A percentile compares a stretch with the other conserved stretches of the same genome.
These are phyloP conservation scores for Anas platyrhynchos DNA, from an alignment of 2,113 vertebrate genomes.

Conservation along the genomic window DNA sequence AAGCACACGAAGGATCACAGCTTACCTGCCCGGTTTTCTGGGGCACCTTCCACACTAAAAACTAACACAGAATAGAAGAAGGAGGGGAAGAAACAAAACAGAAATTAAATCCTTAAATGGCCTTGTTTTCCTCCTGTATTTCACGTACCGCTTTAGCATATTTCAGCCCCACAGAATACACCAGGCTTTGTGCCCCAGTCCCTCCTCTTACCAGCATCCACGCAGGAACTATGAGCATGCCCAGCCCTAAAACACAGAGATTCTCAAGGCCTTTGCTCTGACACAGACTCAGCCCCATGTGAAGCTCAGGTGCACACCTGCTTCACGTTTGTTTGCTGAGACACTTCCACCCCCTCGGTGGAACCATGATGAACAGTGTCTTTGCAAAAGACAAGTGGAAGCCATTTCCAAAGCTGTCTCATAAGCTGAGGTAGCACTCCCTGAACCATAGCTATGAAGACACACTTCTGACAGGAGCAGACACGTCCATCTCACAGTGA, in stretches of 20 bases:
- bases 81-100: slow-evolving; percentile 72
- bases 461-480: background rate
- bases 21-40: slow-evolving; percentile 82
- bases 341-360: background rate
- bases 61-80: slow-evolving; percentile 76
- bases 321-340: background rate
- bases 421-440: background rate
- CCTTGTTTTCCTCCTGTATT: slow-evolving; percentile 52
- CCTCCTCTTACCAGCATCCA: slow-evolving; percentile 57
- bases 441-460: background rate
- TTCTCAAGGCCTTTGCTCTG: slow-evolving; percentile 37
- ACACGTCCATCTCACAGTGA: background rate
- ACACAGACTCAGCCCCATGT: background rate
- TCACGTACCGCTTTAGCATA: slow-evolving; percentile 11
- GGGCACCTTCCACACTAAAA: slow-evolving; percentile 84
- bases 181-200: slow-evolving; percentile 44
- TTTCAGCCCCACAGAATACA: slow-evolving; percentile 27
- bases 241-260: slow-evolving; percentile 58
- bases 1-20: slow-evolving; percentile 63
- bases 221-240: slow-evolving; percentile 13
- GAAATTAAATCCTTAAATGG: slow-evolving; percentile 65
- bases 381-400: background rate
- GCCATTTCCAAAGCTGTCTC: background rate
- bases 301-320: background rate
- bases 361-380: background rate